Percentiles rank a stretch among this genome's conserved stretches.
Conservation (phyloP, 2,888 invertebrate species). For the Siphlonurus alternatus region DNA sequence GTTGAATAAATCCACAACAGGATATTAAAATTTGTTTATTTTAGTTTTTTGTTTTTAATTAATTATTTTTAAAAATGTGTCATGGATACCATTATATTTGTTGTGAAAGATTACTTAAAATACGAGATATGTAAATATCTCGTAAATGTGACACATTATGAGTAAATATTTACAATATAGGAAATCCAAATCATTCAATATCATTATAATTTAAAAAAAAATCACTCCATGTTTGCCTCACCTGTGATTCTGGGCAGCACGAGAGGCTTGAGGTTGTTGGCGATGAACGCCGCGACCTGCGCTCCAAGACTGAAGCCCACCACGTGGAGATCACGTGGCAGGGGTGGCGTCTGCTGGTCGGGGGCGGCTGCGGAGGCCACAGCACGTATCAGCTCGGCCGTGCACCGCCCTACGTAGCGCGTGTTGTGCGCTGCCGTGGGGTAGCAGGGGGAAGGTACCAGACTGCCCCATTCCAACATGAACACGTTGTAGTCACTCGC, state of each 20-base stretch:
- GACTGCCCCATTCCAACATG: conserved; percentile 56
- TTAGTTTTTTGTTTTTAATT: no score
- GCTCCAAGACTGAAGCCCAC: conserved; percentile 58
- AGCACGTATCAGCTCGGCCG: conserved; percentile 42
- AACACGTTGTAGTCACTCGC: conserved; percentile 62
- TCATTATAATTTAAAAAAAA: no score
- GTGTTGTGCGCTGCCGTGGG: conserved; percentile 61
- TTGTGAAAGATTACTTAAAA: no score
- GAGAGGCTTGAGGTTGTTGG: conserved; percentile 52
- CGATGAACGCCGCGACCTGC: conserved; percentile 57
- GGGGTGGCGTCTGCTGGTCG: conserved; percentile 42
- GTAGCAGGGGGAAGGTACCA: conserved; percentile 52
- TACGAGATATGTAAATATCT: no score
- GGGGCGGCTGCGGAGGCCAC: conserved; percentile 28
- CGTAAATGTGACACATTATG: no score
- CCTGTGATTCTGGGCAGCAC: conserved; percentile 51
- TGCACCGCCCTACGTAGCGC: conserved; percentile 49
- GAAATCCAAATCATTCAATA: no score
- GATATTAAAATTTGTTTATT: no score
- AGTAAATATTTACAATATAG: no score
- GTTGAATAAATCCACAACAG: no score
- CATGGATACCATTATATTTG: no score
- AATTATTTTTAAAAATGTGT: no score
- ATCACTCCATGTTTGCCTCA: no score
- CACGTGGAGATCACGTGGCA: conserved; percentile 41